Evolutionary conservation across 2,888 invertebrate species (phyloP).

Genomic region (Plebejus melissa): DNA sequence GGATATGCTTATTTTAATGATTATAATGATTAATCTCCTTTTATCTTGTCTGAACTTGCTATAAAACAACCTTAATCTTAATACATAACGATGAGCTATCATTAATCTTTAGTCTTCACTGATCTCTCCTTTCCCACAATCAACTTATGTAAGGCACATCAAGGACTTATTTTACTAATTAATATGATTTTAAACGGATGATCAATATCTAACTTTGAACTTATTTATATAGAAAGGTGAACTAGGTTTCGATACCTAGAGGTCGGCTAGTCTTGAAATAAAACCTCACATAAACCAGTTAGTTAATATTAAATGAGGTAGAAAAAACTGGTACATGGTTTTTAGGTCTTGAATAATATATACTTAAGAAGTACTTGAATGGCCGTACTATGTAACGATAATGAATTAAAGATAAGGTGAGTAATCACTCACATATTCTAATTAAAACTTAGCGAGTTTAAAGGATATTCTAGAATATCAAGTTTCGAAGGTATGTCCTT

Average conservation of each 20-base stretch:
- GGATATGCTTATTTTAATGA: not conserved
- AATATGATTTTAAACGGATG: not conserved
- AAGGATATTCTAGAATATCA: not conserved
- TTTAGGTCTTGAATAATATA: constrained; percentile 24
- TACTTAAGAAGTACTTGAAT: not conserved
- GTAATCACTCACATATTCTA: not conserved
- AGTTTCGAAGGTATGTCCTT: not conserved
- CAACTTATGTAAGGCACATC: not conserved
- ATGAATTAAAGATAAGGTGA: constrained; percentile 24
- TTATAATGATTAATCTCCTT: not conserved
- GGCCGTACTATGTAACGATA: constrained; percentile 3
- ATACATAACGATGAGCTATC: not conserved
- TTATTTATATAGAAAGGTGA: not conserved
- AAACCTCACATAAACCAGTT: constrained; percentile 1
- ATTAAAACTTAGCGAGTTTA: not conserved
- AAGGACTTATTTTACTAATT: not conserved
- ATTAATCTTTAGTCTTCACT: not conserved
- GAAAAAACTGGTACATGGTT: constrained; percentile 10
- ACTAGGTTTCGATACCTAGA: not conserved
- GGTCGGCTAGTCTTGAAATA: not conserved
- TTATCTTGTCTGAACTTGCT: not conserved
- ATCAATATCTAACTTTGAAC: not conserved
- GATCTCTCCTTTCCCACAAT: not conserved
- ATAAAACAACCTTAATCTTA: not conserved
- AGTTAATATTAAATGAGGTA: constrained; percentile 14